Conservation (phyloP, 2,113 vertebrate species). For the Eulemur macaco region DNA sequence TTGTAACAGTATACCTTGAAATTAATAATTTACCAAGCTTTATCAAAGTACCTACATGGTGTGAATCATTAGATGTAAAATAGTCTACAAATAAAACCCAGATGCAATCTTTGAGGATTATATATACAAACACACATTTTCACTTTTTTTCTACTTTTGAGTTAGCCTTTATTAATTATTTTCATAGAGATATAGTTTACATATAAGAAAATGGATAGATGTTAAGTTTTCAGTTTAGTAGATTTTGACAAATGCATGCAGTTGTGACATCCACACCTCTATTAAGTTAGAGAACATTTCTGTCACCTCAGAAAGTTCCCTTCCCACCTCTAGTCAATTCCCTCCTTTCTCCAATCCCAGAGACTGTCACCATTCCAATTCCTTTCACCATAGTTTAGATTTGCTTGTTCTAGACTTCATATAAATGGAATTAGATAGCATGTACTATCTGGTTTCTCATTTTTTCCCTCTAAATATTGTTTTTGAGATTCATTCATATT, state of each 20-base stretch:
- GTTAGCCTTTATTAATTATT: not conserved
- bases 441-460: not conserved
- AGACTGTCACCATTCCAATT: not conserved
- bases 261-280: not conserved
- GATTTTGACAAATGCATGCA: not conserved
- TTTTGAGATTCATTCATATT: not conserved
- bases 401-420: not conserved
- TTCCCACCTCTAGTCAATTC: not conserved
- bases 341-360: not conserved
- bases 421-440: not conserved
- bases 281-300: not conserved
- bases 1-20: not conserved
- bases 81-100: not conserved
- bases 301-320: not conserved
- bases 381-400: not conserved
- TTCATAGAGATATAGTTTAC: not conserved
- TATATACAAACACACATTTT: not conserved
- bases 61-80: not conserved
- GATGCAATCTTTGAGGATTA: not conserved
- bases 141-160: not conserved
- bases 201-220: not conserved
- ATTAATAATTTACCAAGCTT: constrained; percentile 15
- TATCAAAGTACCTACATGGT: not conserved
- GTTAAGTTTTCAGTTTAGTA: not conserved
- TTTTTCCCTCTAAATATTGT: not conserved